phyloP scores from a whole-genome alignment of 2,797 vertebrate species.

The Neoniphon sammara region DNA sequence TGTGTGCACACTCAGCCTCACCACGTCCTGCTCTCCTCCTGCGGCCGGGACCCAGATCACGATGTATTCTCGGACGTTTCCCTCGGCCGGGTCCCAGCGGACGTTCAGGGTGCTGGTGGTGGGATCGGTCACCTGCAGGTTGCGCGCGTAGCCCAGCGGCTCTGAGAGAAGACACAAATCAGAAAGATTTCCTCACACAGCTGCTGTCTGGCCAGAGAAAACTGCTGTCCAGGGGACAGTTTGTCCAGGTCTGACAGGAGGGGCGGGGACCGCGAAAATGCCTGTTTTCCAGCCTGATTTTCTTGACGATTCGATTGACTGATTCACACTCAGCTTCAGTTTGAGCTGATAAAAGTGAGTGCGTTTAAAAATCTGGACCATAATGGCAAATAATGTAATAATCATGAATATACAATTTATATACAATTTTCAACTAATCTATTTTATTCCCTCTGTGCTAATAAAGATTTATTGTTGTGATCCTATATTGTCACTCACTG shows the following conservation, averaged over 20 bases:
- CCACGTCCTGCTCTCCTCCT: constrained; percentile 89
- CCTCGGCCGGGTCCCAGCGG: constrained; percentile 94
- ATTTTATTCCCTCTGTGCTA: no score
- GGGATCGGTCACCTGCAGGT: constrained; percentile 92
- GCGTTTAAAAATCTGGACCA: not conserved
- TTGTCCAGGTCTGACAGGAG: constrained; percentile 15
- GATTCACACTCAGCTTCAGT: not conserved
- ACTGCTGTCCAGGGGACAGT: constrained; percentile 8
- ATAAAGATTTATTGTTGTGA: no score
- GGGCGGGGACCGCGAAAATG: not conserved
- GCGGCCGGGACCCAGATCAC: constrained; percentile 85
- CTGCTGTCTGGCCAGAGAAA: constrained; percentile 34
- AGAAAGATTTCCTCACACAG: constrained; percentile 30
- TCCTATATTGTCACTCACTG: no score
- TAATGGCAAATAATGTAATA: not conserved
- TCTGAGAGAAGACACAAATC: constrained; percentile 74
- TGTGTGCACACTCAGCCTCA: constrained; percentile 61
- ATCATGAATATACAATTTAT: no score
- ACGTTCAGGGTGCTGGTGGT: constrained; percentile 92
- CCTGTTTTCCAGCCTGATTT: not conserved
- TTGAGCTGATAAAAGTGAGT: not conserved
- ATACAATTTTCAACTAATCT: no score
- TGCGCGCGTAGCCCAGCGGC: constrained; percentile 90
- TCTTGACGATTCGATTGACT: not conserved
- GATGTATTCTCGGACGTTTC: constrained; percentile 92